Percentiles rank a stretch among this genome's conserved stretches.
Conservation (phyloP, 2,888 invertebrate species). For the Eristalis pertinax region DNA sequence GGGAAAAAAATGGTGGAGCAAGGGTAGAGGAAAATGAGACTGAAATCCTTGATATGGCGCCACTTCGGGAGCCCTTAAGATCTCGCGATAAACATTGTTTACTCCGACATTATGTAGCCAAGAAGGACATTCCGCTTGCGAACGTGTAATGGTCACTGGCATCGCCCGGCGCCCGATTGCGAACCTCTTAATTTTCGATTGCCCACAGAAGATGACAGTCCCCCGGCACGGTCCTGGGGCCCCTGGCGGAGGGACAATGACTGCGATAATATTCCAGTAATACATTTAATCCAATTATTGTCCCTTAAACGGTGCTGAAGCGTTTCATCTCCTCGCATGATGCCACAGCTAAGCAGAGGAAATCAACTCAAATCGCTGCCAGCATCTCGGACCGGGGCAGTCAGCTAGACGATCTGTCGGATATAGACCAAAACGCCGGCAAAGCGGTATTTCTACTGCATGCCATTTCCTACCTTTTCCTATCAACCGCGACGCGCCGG, state of each 20-base stretch:
- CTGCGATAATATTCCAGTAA: conserved; percentile 44
- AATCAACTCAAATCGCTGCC: conserved; percentile 30
- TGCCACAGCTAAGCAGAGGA: conserved; percentile 4
- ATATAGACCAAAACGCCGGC: conserved; percentile 8
- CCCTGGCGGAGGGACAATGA: background rate
- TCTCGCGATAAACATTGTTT: conserved; percentile 64
- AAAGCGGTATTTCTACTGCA: conserved; percentile 31
- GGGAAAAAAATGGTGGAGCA: conserved; percentile 40
- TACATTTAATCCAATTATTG: conserved; percentile 48
- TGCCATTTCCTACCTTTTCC: conserved; percentile 37
- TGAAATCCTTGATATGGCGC: conserved; percentile 52
- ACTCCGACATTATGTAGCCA: conserved; percentile 59
- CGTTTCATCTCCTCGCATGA: background rate
- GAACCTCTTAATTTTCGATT: conserved; percentile 41
- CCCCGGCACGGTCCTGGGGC: background rate
- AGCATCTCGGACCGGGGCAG: conserved; percentile 13
- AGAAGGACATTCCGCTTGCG: conserved; percentile 38
- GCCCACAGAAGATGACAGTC: background rate
- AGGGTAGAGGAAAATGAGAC: background rate
- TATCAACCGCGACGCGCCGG: background rate
- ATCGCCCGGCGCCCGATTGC: background rate
- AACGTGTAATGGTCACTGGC: conserved; percentile 44
- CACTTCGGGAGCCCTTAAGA: conserved; percentile 57
- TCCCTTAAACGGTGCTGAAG: background rate
- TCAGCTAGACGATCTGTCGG: conserved; percentile 21